Evolutionary conservation across 2,888 invertebrate species (phyloP).

Genomic region (Dione juno): DNA sequence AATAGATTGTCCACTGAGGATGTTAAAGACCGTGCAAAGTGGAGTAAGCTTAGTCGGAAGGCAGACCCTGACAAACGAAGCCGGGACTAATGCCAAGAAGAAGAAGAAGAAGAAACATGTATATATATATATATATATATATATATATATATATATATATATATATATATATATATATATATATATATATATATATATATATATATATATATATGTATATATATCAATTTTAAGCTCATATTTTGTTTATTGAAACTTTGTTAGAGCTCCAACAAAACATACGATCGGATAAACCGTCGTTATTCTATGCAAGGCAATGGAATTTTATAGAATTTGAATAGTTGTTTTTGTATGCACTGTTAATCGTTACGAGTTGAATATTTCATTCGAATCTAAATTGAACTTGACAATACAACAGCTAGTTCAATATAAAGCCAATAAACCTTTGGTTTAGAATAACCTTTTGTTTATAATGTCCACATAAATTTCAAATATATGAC

Average conservation of each 20-base stretch:
- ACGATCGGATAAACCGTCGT: constrained; percentile 20
- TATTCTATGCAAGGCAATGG: constrained; percentile 14
- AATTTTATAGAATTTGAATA: constrained; percentile 13
- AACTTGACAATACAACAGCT: constrained; percentile 10
- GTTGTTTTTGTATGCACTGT: constrained; percentile 22
- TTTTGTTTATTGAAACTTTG: constrained; percentile 2
- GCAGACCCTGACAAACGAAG: no score
- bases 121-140: no score
- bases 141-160: no score
- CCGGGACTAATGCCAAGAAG: no score
- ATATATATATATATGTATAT: not conserved
- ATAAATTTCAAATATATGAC: no score
- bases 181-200: not conserved
- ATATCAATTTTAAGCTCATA: not conserved
- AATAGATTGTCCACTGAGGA: no score
- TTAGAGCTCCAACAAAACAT: not conserved
- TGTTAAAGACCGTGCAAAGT: no score
- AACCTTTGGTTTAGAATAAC: not conserved
- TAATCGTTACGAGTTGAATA: constrained; percentile 18
- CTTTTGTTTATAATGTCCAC: no score
- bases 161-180: no score
- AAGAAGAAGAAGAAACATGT: no score
- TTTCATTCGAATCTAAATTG: constrained; percentile 16
- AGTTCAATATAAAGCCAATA: not conserved
- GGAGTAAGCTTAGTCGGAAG: no score